Conservation (phyloP, 2,797 vertebrate genomes). For the Alectoris magna region DNA sequence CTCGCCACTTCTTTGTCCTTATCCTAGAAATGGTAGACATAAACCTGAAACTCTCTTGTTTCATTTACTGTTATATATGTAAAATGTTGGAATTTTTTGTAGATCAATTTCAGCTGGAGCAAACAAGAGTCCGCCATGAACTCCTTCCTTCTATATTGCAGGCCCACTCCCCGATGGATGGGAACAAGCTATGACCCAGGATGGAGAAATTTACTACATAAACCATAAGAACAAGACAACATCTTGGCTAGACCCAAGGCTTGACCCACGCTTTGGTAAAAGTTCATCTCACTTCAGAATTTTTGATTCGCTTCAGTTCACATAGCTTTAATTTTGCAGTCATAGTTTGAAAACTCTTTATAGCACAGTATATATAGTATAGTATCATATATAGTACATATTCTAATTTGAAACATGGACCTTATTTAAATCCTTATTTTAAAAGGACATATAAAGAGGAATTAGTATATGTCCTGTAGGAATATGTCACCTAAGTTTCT, state of each 20-base stretch:
- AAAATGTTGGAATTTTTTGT: constrained; percentile 65
- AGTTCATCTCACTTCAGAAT: constrained; percentile 80
- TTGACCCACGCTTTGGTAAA: constrained; percentile 97
- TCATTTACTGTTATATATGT: constrained; percentile 69
- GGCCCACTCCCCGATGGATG: constrained; percentile 97
- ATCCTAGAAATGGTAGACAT: constrained; percentile 10
- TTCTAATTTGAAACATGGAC: constrained; percentile 12
- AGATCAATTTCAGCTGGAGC: constrained; percentile 69
- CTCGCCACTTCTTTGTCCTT: constrained; percentile 26
- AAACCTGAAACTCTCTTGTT: constrained; percentile 64
- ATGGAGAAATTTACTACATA: constrained; percentile 99
- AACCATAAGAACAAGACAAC: constrained; percentile 99
- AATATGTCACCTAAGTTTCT: constrained; percentile 14
- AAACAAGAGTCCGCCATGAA: constrained; percentile 75
- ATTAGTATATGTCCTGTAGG: neutral
- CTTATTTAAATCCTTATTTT: neutral
- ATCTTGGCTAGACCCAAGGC: constrained; percentile 98
- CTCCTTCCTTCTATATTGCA: constrained; percentile 83
- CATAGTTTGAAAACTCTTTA: constrained; percentile 28
- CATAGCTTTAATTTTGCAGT: constrained; percentile 51
- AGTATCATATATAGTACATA: neutral
- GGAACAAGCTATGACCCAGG: constrained; percentile 98
- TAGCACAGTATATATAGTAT: neutral
- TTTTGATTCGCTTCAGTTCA: constrained; percentile 63
- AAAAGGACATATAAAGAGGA: neutral